Percentiles rank a stretch among this genome's conserved stretches.
These are phyloP conservation scores for Acrossocheilus wenchowensis DNA, from an alignment of 2,797 vertebrate species.

Conservation along the genomic window DNA sequence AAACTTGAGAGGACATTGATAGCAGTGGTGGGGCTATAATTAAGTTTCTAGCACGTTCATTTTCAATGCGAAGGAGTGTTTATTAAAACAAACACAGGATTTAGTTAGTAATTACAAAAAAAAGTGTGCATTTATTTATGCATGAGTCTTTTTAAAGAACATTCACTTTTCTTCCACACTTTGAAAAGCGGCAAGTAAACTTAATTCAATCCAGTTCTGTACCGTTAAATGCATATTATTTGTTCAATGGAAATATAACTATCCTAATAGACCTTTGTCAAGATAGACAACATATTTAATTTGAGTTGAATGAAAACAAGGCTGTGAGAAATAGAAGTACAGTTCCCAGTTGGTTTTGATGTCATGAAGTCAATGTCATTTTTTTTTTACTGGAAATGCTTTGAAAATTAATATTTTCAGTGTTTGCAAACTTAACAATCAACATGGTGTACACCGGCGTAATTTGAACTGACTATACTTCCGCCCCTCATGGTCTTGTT, in stretches of 20 bases:
- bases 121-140: constrained; percentile 52
- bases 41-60: constrained; percentile 50
- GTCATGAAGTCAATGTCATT: background rate
- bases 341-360: background rate
- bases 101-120: constrained; percentile 52
- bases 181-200: constrained; percentile 36
- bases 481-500: background rate
- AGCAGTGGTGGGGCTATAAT: constrained; percentile 52
- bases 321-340: background rate
- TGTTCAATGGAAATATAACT: constrained; percentile 42
- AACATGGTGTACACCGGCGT: background rate
- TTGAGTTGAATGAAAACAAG: background rate
- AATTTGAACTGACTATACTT: constrained; percentile 2
- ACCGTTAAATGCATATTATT: constrained; percentile 8
- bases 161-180: background rate
- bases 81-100: constrained; percentile 63
- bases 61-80: constrained; percentile 56
- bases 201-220: constrained; percentile 32
- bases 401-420: background rate
- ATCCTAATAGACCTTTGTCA: constrained; percentile 28
- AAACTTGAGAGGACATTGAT: constrained; percentile 34
- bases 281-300: background rate
- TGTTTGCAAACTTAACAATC: background rate
- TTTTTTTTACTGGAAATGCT: background rate
- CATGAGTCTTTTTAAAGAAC: constrained; percentile 35